Evolutionary conservation across 2,797 vertebrate species (phyloP).

Genomic region (Manis javanica): DNA sequence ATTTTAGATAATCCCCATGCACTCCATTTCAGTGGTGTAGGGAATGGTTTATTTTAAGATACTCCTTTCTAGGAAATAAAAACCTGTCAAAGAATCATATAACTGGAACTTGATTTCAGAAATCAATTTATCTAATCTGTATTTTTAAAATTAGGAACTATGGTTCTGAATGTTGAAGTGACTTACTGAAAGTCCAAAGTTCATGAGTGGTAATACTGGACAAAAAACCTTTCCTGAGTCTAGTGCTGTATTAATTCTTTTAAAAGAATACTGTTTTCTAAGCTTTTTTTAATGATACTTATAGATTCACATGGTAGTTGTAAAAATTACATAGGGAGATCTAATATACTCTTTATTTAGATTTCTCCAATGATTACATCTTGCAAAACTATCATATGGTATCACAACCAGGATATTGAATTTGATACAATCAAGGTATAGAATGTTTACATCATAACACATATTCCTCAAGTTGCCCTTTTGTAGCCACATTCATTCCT

Average conservation of each 20-base stretch:
- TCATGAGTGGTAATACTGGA: neutral
- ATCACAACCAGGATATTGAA: neutral
- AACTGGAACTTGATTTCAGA: constrained; percentile 2
- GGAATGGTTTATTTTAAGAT: neutral
- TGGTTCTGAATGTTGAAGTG: neutral
- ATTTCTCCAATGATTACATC: neutral
- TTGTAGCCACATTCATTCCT: neutral
- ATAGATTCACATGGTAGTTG: neutral
- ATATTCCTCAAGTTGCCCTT: neutral
- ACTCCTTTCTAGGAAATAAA: neutral
- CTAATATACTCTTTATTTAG: neutral
- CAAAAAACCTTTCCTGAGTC: neutral
- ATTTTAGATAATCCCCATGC: neutral
- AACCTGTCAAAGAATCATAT: neutral
- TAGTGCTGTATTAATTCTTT: neutral
- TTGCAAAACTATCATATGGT: neutral
- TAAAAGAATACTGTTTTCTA: neutral
- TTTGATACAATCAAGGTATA: neutral
- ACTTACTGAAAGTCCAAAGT: neutral
- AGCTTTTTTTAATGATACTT: neutral
- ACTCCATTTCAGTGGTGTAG: neutral
- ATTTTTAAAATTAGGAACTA: constrained; percentile 20
- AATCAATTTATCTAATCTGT: neutral
- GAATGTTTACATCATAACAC: neutral
- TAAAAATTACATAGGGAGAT: neutral